Evolutionary conservation across 2,113 vertebrate genomes (phyloP).

Genomic region (Sinocyclocheilus anophthalmus): DNA sequence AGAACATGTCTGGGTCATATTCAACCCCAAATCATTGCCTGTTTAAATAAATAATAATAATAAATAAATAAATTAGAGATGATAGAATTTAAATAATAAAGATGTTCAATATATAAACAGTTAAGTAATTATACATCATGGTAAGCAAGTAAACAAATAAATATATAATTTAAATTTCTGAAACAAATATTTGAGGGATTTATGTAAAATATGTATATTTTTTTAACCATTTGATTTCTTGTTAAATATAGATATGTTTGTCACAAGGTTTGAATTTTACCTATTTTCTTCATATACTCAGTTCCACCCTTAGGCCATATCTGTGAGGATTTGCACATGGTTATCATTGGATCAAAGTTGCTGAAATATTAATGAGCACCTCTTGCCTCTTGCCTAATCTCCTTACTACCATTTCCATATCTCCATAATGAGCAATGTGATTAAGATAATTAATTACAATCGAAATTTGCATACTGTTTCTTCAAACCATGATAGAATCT

Average conservation of each 20-base stretch:
- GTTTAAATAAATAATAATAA: too few relatives aligned
- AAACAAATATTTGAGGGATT: too few relatives aligned
- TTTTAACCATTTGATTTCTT: too few relatives aligned
- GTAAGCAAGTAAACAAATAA: neutral
- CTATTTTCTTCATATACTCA: neutral
- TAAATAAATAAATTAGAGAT: too few relatives aligned
- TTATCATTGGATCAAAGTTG: constrained; percentile 5
- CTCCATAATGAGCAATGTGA: neutral
- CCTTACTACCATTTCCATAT: constrained; percentile 3
- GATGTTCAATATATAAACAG: neutral
- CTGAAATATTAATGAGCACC: constrained; percentile 37
- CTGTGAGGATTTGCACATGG: constrained; percentile 15
- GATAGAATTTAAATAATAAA: neutral
- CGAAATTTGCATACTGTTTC: neutral
- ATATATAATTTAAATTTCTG: too few relatives aligned
- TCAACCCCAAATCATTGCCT: neutral
- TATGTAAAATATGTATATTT: too few relatives aligned
- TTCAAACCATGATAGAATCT: neutral
- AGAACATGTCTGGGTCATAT: neutral
- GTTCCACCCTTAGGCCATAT: neutral
- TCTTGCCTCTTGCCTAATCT: constrained; percentile 7
- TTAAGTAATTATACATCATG: neutral
- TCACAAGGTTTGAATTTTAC: neutral
- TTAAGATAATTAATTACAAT: constrained; percentile 17
- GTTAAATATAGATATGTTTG: neutral